phyloP scores from a whole-genome alignment of 2,113 vertebrate genomes.

The Saimiri boliviensis region DNA sequence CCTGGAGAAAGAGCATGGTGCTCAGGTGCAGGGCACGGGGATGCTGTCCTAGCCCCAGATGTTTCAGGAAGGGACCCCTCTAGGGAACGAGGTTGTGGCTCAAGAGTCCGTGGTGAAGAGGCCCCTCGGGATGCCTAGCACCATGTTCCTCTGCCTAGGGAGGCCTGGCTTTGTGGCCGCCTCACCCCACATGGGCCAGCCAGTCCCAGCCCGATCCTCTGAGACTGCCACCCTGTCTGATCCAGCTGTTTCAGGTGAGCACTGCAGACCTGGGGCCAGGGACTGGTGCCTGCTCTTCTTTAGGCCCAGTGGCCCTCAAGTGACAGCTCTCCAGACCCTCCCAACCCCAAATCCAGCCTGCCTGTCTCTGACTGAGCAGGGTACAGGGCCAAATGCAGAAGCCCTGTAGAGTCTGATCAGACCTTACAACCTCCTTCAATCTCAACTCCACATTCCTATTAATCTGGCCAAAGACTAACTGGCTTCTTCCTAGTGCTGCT shows the following conservation, averaged over 20 bases:
- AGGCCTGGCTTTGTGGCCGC: neutral
- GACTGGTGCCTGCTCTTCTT: neutral
- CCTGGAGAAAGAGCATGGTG: constrained; percentile 80
- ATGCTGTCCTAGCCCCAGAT: fast-evolving
- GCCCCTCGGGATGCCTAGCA: neutral
- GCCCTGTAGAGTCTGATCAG: neutral
- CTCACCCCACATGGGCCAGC: neutral
- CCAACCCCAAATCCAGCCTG: neutral
- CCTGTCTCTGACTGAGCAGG: neutral
- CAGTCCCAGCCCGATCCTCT: neutral
- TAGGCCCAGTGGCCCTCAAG: neutral
- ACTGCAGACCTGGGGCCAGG: neutral
- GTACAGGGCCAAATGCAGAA: neutral
- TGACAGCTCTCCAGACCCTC: neutral
- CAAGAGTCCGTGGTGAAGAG: neutral
- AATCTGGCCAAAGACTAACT: neutral
- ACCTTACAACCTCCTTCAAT: neutral
- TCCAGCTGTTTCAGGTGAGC: neutral
- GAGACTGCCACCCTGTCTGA: neutral
- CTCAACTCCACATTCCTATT: neutral
- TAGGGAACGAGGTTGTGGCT: neutral
- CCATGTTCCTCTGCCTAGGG: neutral
- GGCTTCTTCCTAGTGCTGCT: neutral
- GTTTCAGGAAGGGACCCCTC: neutral
- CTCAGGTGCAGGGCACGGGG: neutral